phyloP scores from a whole-genome alignment of 2,888 invertebrate species.

The Andrena minutula region DNA sequence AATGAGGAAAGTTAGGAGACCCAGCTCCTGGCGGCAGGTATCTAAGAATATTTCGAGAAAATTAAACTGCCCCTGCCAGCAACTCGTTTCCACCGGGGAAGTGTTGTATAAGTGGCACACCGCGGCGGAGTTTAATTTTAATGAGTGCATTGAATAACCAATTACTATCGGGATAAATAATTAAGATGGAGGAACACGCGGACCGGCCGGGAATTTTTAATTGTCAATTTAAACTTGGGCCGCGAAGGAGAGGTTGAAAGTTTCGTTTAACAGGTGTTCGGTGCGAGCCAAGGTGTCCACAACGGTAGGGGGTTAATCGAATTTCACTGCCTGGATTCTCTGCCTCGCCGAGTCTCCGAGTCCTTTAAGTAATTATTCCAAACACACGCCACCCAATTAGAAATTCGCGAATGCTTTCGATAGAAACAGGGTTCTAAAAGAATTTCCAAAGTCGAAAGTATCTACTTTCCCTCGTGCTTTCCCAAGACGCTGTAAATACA shows the following conservation, averaged over 20 bases:
- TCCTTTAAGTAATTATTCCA: not conserved
- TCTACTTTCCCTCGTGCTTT: no score
- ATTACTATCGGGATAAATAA: constrained; percentile 53
- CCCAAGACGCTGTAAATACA: not conserved
- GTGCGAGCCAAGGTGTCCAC: not conserved
- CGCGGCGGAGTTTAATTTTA: constrained; percentile 53
- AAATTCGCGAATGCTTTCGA: no score
- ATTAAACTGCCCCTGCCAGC: constrained; percentile 55
- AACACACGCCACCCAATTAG: no score
- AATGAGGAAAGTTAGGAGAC: constrained; percentile 69
- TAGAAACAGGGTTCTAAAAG: no score
- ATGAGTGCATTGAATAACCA: constrained; percentile 59
- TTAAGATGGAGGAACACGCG: constrained; percentile 6
- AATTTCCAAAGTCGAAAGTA: no score
- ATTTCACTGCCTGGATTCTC: not conserved
- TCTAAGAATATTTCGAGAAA: constrained; percentile 67
- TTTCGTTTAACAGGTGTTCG: constrained; percentile 11
- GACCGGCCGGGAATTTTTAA: constrained; percentile 11
- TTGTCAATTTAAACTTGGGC: constrained; percentile 23
- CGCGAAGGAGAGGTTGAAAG: not conserved
- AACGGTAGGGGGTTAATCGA: not conserved
- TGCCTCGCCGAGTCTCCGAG: not conserved
- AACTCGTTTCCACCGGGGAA: constrained; percentile 22
- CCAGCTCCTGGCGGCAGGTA: constrained; percentile 36
- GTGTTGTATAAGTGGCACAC: constrained; percentile 46